phyloP scores from a whole-genome alignment of 1,140 invertebrate species.

The Zaprionus gabonicus region DNA sequence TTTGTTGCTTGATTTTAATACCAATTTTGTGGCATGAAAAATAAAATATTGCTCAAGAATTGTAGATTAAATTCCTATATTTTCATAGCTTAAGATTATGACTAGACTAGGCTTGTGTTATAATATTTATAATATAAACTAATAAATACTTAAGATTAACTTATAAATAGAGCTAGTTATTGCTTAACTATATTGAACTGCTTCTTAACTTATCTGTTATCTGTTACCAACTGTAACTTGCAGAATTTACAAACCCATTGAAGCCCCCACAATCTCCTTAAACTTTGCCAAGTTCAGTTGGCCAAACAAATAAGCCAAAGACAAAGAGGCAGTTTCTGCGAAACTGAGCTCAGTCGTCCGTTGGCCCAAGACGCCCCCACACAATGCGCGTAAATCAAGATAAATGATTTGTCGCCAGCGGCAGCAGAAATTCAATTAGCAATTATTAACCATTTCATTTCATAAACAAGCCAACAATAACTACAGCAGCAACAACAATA shows the following conservation, averaged over 20 bases:
- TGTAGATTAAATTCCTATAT: neutral
- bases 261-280: neutral
- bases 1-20: too few relatives aligned
- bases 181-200: neutral
- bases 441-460: slow-evolving; percentile 82
- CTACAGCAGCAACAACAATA: slow-evolving; percentile 16
- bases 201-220: too few relatives aligned
- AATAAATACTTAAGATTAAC: neutral
- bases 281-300: slow-evolving; percentile 10
- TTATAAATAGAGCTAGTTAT: neutral
- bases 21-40: neutral
- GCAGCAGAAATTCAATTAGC: slow-evolving; percentile 81
- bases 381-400: slow-evolving; percentile 77
- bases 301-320: slow-evolving; percentile 2
- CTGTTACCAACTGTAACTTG: neutral
- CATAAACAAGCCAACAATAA: slow-evolving; percentile 57
- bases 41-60: neutral
- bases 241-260: neutral
- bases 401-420: slow-evolving; percentile 79
- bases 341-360: too few relatives aligned
- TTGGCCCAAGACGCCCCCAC: slow-evolving; percentile 36
- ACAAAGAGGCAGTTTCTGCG: too few relatives aligned
- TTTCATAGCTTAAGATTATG: neutral
- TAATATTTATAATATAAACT: too few relatives aligned
- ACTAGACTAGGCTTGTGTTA: neutral